Evolutionary conservation across 2,113 vertebrate species (phyloP), one percentile per base, ranked within the genome.

Genomic region (Chrysochloris asiatica): DNA sequence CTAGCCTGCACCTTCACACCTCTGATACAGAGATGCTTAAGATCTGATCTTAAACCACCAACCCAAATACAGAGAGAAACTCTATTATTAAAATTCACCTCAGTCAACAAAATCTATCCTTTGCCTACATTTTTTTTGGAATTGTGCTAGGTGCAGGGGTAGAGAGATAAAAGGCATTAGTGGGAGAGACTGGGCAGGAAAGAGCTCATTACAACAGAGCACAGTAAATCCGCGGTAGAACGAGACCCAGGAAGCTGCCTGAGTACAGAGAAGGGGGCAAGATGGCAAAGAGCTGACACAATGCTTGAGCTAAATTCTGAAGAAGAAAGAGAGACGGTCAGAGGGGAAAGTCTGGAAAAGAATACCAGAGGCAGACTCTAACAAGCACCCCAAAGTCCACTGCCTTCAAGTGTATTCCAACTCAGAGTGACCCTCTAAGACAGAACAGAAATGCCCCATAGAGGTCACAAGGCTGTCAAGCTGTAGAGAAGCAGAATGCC

Each of bases 81-180:
- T 17, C 81, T 76, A 87, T 28, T 87, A 82, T 33, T 73, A 86
- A 92, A 89, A 92, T 54, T 88, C 22, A 73, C 80, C 79, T 54
- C 36, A 56, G 47, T 83, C 84, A 82, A 78, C 21, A 41, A 86
- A 92, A 54, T 84, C 33, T 65, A 81, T 4, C 36, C 47, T n/a
- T 79, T 19, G 82, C 26, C 45, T 91, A 76, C 78, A 67, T 91
- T 83, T 24, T 61, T 38, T 52, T 52, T 80, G 65, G n/a, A 94
- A 72, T 2, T 85, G 13, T 61, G 59, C 73, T 30, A 54, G 19
- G 33, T 86, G 5, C 59, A 12, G 30, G 50, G 14, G 2, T 21
- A 69, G 19, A 61, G 90, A 91, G 78, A 73, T 26, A 84, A 86
- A 48, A 92, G 80, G 59, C 50, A 8, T 6, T 59, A 67, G 61